Base-by-base conservation (phyloP, 2,113 vertebrate species). In the Dipodomys spectabilis region DNA sequence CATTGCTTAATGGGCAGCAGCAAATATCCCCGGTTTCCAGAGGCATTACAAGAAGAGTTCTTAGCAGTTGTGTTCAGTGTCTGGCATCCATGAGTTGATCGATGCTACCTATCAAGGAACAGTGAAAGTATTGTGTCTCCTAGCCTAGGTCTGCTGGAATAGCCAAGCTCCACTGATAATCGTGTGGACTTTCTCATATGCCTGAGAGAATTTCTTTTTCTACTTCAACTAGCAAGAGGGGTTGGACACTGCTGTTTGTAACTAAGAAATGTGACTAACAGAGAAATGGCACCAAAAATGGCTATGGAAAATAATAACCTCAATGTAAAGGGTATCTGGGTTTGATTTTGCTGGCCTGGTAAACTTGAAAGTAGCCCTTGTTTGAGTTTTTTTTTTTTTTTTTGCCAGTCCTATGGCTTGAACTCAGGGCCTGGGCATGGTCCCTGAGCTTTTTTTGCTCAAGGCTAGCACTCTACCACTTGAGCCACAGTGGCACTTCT, bases 261-360 rank as follows among this genome's bases (percentile, higher is more conserved):
- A 74, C 69, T 62, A 73, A 82, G 81, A 65, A 95, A 83, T 19
- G 32, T 91, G 49, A 25, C 84, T 67, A 25, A 75, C 30, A 82
- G 2, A 30, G 71, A 80, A 79, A 86, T 18, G 30, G 60, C 71
- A 57, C 53, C 6, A 83, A 82, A 67, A 93, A 32, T 74, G 60
- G 72, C 68, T 81, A 35, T 8, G 27, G 57, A 73, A 80, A 73
- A 86, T 27, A 39, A 12, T 49, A 73, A 78, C 35, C 71, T 86
- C 45, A 23, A 7, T 28, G 80, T 79, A 15, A 60, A 39, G 39
- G 12, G 45, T 86, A 4, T 60, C 75, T 91, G 39, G 45, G 32
- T 45, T 64, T 75, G 62, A 44, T 32, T 81, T 75, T 69, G 85
- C n/a, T 92, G 30, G 28, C 53, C 35, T 74, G 49, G 27, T 19